Percentiles rank a stretch among this genome's conserved stretches.
phyloP scores from a whole-genome alignment of 1,140 invertebrate genomes.

The Drosophila watanabei region DNA sequence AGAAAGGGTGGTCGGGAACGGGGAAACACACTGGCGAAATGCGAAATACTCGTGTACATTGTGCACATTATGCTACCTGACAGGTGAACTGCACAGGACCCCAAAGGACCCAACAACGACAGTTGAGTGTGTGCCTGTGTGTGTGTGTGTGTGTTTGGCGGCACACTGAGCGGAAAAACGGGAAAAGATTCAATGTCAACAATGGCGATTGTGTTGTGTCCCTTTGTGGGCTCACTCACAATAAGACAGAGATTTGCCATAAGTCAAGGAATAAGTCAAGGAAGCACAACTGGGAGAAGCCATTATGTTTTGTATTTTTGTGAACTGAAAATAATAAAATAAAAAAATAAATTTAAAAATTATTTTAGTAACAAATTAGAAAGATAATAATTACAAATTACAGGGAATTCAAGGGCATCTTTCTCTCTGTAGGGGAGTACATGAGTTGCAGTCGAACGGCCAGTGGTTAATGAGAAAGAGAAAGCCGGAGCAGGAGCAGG shows the following conservation, averaged over 20 bases:
- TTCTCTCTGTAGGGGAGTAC: conserved; percentile 6
- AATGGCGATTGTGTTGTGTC: conserved; percentile 5
- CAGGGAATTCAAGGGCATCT: not conserved
- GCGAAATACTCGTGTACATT: conserved; percentile 43
- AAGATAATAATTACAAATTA: not conserved
- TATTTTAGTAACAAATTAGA: not conserved
- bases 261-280: not conserved
- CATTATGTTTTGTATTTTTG: not conserved
- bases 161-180: conserved; percentile 15
- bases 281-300: not conserved
- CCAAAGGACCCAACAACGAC: conserved; percentile 10
- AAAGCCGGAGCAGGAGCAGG: not conserved
- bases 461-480: conserved; percentile 32
- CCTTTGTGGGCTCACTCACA: not conserved
- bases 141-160: not conserved
- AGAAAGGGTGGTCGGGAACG: not conserved
- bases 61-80: conserved; percentile 51
- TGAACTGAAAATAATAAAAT: not conserved
- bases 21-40: conserved; percentile 14
- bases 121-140: not conserved
- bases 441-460: conserved; percentile 22
- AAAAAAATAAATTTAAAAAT: not conserved
- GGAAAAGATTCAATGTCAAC: conserved; percentile 11
- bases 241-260: conserved; percentile 9
- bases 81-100: conserved; percentile 37